A percentile compares a stretch with the other conserved stretches of the same genome.
Evolutionary conservation across 2,113 vertebrate genomes (phyloP).

Genomic region (Xenopus tropicalis): DNA sequence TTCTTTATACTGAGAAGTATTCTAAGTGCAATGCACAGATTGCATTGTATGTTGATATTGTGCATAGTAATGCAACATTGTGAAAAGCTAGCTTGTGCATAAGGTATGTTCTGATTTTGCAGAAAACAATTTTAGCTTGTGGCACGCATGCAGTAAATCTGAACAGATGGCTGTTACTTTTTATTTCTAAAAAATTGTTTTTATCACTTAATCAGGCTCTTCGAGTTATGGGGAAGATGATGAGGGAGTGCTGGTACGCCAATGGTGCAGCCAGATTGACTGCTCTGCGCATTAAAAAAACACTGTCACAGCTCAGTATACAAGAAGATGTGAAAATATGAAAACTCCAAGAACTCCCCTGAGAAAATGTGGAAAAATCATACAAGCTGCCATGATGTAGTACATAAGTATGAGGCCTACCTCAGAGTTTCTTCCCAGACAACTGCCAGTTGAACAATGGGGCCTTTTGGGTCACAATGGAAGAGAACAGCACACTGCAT

Average conservation of each 20-base stretch:
- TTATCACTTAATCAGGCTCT: slow-evolving; percentile 67
- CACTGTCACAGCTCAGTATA: slow-evolving; percentile 93
- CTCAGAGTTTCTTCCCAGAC: slow-evolving; percentile 72
- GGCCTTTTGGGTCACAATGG: slow-evolving; percentile 51
- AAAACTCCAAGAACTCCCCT: slow-evolving; percentile 39
- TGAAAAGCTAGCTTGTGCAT: too few species aligned
- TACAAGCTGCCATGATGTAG: slow-evolving; percentile 59
- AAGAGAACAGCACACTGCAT: slow-evolving; percentile 45
- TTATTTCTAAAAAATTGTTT: too few species aligned
- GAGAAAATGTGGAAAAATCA: slow-evolving; percentile 53
- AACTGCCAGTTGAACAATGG: slow-evolving; percentile 55
- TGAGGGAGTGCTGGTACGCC: slow-evolving; percentile 97
- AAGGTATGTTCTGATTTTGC: too few species aligned
- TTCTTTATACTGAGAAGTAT: too few species aligned
- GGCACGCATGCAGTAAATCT: too few species aligned
- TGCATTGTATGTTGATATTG: too few species aligned
- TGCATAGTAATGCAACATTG: too few species aligned
- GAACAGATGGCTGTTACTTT: too few species aligned
- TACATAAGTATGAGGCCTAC: slow-evolving; percentile 66
- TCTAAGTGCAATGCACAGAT: too few species aligned
- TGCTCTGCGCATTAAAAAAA: slow-evolving; percentile 97
- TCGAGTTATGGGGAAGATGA: slow-evolving; percentile 97
- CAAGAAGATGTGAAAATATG: slow-evolving; percentile 95
- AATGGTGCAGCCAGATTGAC: slow-evolving; percentile 91
- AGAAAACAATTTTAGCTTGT: too few species aligned